Evolutionary conservation across 2,888 invertebrate species (phyloP).

Genomic region (Prionchulus punctatus): DNA sequence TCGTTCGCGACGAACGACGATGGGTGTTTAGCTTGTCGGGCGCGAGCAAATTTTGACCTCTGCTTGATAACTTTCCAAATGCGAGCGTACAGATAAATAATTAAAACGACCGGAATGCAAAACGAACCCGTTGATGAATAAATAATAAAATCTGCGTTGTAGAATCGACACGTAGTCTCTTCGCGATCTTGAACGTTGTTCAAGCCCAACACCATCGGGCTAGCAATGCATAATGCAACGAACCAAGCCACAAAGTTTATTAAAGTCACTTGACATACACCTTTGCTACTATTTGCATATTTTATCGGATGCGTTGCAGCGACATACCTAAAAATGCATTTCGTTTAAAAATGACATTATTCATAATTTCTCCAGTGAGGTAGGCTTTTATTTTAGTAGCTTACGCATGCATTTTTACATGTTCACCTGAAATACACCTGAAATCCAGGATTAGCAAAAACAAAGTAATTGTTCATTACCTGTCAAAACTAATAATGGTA

Average conservation of each 20-base stretch:
- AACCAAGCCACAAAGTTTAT: conserved; percentile 90
- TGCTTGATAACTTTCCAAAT: conserved; percentile 30
- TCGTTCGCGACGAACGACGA: no score
- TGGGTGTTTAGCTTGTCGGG: no score
- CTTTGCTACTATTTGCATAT: conserved; percentile 95
- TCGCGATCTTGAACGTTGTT: conserved; percentile 69
- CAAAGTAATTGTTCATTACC: conserved; percentile 26
- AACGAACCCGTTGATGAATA: conserved; percentile 35
- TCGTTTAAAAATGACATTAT: not conserved
- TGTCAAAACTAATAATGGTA: conserved; percentile 41
- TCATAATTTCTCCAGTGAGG: not conserved
- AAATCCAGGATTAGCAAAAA: no score
- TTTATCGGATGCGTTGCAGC: conserved; percentile 97
- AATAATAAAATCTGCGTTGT: conserved; percentile 37
- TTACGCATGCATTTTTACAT: no score
- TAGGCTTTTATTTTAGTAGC: no score
- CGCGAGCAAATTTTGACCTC: conserved; percentile 13
- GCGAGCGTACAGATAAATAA: conserved; percentile 38
- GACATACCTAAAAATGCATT: conserved; percentile 57
- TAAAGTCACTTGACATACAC: conserved; percentile 65
- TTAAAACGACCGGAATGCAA: conserved; percentile 38
- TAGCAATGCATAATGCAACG: conserved; percentile 82
- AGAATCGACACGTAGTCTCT: conserved; percentile 35
- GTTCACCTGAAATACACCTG: no score
- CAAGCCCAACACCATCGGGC: conserved; percentile 80